Percentiles rank a stretch among this genome's conserved stretches.
Conservation (phyloP, 2,888 invertebrate genomes). For the Polymixis lichenea region DNA sequence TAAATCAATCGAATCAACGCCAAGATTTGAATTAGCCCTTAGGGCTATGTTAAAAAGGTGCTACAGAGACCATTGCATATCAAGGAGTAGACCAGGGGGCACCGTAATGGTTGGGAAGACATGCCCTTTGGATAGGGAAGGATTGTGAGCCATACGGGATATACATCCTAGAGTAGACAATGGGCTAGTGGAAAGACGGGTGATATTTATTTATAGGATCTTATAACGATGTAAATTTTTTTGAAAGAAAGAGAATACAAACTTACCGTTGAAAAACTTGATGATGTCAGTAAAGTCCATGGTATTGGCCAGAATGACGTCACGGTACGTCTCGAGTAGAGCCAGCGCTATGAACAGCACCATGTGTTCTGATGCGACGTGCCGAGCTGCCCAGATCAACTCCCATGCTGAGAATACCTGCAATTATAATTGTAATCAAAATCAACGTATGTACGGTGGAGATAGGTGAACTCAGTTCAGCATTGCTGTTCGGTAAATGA, state of each 20-base stretch:
- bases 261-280: slow-evolving; percentile 98
- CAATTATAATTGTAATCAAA: not conserved
- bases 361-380: slow-evolving; percentile 96
- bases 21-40: not conserved
- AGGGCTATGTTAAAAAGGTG: not conserved
- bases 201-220: not conserved
- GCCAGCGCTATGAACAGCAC: slow-evolving; percentile 98
- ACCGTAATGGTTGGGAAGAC: not conserved
- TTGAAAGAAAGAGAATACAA: not conserved
- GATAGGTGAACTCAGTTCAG: too few species aligned
- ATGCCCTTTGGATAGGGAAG: not conserved
- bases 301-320: slow-evolving; percentile 97
- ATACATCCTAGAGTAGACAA: not conserved
- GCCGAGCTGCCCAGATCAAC: slow-evolving; percentile 98
- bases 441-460: too few species aligned
- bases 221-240: not conserved
- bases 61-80: not conserved
- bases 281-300: slow-evolving; percentile 99
- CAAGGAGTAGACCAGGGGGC: not conserved
- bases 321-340: slow-evolving; percentile 97
- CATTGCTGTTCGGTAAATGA: too few species aligned
- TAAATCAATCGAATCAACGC: not conserved
- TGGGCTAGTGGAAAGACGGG: not conserved
- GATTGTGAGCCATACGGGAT: not conserved
- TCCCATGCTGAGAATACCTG: slow-evolving; percentile 97